A percentile compares a stretch with the other conserved stretches of the same genome.
Evolutionary conservation across 1,140 invertebrate genomes (phyloP).

Genomic region (Stegodyphus dumicola): DNA sequence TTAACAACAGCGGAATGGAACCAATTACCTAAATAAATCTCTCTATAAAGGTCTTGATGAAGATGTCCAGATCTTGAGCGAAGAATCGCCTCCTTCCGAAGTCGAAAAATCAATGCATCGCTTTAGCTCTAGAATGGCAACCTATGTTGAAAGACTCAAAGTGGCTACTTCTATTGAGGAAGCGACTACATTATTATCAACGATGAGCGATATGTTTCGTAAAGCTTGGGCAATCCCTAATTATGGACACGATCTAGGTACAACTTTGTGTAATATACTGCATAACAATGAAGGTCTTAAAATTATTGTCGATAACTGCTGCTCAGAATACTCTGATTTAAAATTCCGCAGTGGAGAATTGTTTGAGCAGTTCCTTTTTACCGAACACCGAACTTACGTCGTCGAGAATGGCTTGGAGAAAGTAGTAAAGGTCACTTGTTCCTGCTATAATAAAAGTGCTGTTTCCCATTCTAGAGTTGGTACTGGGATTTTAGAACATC

Average conservation of each 20-base stretch:
- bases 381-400: constrained; percentile 93
- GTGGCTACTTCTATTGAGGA: constrained; percentile 56
- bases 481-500: constrained; percentile 94
- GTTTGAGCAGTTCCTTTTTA: constrained; percentile 94
- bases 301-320: constrained; percentile 85
- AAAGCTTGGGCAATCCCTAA: constrained; percentile 93
- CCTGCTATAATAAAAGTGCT: constrained; percentile 65
- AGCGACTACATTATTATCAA: constrained; percentile 64
- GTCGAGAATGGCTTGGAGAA: constrained; percentile 93
- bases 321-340: constrained; percentile 75
- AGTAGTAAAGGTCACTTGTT: constrained; percentile 82
- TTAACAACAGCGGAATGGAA: constrained; percentile 6
- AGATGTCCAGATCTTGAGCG: constrained; percentile 53
- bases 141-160: constrained; percentile 62
- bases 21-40: constrained; percentile 20
- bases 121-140: constrained; percentile 49
- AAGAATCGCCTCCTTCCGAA: constrained; percentile 17
- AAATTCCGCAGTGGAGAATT: constrained; percentile 87
- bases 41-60: constrained; percentile 42
- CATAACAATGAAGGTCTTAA: constrained; percentile 88
- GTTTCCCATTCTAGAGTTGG: constrained; percentile 83
- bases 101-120: constrained; percentile 46
- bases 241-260: constrained; percentile 81
- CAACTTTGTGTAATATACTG: constrained; percentile 87
- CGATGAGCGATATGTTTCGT: constrained; percentile 70